Conservation (phyloP, 2,113 vertebrate species). For the Tonatia bakeri region DNA sequence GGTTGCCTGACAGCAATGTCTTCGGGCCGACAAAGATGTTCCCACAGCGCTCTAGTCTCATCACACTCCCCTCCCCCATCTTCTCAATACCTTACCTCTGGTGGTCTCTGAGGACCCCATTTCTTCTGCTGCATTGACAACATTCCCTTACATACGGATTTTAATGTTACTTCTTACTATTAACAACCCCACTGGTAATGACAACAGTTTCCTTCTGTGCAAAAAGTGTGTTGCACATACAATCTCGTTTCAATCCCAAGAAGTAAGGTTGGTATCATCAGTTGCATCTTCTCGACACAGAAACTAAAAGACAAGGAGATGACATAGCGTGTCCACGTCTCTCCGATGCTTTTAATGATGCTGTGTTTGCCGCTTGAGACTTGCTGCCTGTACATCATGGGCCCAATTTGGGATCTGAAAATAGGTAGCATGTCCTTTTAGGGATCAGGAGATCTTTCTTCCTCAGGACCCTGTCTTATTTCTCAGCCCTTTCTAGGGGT, state of each 20-base stretch:
- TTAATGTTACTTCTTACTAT: not conserved
- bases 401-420: not conserved
- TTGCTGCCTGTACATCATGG: not conserved
- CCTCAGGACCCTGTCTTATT: not conserved
- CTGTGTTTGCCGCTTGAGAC: not conserved
- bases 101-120: not conserved
- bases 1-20: not conserved
- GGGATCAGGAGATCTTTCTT: not conserved
- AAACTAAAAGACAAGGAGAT: not conserved
- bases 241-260: not conserved
- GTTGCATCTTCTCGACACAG: not conserved
- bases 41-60: not conserved
- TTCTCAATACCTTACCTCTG: not conserved
- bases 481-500: not conserved
- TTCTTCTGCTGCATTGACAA: not conserved
- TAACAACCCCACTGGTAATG: not conserved
- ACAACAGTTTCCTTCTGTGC: not conserved
- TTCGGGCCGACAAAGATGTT: not conserved
- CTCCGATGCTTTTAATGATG: not conserved
- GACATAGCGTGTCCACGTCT: not conserved
- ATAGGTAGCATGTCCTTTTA: not conserved
- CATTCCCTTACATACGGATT: not conserved
- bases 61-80: not conserved
- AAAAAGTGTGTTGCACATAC: not conserved
- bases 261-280: not conserved